Conservation (phyloP, 2,888 invertebrate species). For the Scaptomyza cyrtandrae region DNA sequence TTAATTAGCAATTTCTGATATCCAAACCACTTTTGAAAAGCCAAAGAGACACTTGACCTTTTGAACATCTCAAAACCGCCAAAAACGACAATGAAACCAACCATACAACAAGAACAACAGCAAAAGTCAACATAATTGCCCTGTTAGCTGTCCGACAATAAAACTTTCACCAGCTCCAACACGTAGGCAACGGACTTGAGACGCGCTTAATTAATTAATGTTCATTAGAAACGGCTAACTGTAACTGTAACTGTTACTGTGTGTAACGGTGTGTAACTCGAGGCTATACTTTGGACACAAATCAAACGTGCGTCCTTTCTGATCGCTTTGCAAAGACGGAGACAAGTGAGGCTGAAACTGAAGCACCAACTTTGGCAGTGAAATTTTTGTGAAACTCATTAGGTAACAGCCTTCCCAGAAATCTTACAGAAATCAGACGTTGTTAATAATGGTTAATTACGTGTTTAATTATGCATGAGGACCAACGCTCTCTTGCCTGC, state of each 20-base stretch:
- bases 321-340: conserved; percentile 51
- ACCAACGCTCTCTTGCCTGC: conserved; percentile 16
- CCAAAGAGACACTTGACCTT: conserved; percentile 6
- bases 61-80: conserved; percentile 25
- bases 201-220: conserved; percentile 70
- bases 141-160: conserved; percentile 47
- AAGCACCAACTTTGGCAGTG: conserved; percentile 41
- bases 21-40: conserved; percentile 1
- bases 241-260: conserved; percentile 38
- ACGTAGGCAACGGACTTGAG: conserved; percentile 42
- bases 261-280: conserved; percentile 31
- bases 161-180: conserved; percentile 53
- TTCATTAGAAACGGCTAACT: conserved; percentile 61
- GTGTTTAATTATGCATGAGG: conserved; percentile 78
- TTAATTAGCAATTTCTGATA: conserved; percentile 26
- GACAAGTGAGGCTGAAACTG: conserved; percentile 8
- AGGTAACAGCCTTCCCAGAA: conserved; percentile 54
- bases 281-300: conserved; percentile 54
- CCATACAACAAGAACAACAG: conserved; percentile 4
- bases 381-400: conserved; percentile 72
- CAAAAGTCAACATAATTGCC: conserved; percentile 62
- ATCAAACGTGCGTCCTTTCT: conserved; percentile 62
- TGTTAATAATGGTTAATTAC: conserved; percentile 80
- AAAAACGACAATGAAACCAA: conserved; percentile 12
- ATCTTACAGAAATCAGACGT: conserved; percentile 72